Conservation (phyloP, 2,888 invertebrate genomes). For the Aphidoletes aphidimyza region DNA sequence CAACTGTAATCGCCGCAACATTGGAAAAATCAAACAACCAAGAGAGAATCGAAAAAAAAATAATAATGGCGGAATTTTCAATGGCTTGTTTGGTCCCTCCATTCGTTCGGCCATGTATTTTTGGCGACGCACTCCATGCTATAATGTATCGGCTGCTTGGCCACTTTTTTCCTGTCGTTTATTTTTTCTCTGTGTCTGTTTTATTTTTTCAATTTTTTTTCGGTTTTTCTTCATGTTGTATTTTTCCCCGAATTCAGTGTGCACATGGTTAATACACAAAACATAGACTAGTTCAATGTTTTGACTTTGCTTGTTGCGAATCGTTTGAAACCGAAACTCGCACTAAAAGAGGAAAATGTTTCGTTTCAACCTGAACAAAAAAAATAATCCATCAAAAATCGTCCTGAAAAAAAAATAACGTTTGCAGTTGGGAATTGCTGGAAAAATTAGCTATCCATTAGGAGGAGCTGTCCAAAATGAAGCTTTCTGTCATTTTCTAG, state of each 20-base stretch:
- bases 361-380: too few species aligned
- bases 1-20: conserved; percentile 55
- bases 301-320: too few species aligned
- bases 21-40: conserved; percentile 55
- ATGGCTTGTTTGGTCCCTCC: conserved; percentile 7
- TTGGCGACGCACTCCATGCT: neutral
- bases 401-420: too few species aligned
- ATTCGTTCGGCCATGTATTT: neutral
- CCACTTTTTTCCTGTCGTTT: too few species aligned
- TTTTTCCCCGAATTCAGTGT: neutral
- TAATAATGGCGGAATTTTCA: conserved; percentile 55
- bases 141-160: too few species aligned
- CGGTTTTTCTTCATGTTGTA: neutral
- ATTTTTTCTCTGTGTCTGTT: neutral
- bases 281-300: too few species aligned
- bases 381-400: too few species aligned
- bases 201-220: neutral
- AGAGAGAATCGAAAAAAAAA: conserved; percentile 54
- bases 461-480: neutral
- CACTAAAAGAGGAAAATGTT: too few species aligned
- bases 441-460: too few species aligned
- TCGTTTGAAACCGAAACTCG: too few species aligned
- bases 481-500: neutral
- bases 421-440: too few species aligned
- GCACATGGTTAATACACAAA: too few species aligned